phyloP scores from a whole-genome alignment of 2,113 vertebrate genomes.

The Fregata magnificens region DNA sequence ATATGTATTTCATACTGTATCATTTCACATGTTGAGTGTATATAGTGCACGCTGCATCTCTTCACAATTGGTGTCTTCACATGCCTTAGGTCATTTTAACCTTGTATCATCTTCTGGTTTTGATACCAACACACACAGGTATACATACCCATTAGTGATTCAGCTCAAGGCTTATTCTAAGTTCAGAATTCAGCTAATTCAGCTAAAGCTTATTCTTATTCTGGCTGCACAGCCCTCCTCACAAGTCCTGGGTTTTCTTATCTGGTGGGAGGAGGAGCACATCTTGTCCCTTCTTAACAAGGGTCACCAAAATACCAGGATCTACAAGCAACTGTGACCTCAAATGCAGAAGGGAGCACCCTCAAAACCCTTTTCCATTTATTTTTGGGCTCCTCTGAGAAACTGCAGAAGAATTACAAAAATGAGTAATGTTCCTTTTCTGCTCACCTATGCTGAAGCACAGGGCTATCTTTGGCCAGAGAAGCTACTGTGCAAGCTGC shows the following conservation, averaged over 20 bases:
- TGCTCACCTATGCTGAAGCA: neutral
- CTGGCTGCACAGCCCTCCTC: neutral
- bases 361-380: neutral
- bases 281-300: neutral
- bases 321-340: neutral
- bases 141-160: neutral
- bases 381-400: neutral
- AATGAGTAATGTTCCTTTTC: neutral
- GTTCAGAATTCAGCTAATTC: no score
- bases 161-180: neutral
- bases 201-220: no score
- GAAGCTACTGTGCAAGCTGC: neutral
- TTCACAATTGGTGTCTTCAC: neutral
- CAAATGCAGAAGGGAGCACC: neutral
- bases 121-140: neutral
- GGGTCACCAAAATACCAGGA: neutral
- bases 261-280: neutral
- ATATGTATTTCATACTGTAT: neutral
- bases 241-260: neutral
- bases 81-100: neutral
- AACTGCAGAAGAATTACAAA: neutral
- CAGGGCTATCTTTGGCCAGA: neutral
- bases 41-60: neutral
- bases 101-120: neutral
- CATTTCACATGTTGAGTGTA: neutral